Base-by-base conservation (phyloP, 2,797 vertebrate genomes). In the Anableps anableps region DNA sequence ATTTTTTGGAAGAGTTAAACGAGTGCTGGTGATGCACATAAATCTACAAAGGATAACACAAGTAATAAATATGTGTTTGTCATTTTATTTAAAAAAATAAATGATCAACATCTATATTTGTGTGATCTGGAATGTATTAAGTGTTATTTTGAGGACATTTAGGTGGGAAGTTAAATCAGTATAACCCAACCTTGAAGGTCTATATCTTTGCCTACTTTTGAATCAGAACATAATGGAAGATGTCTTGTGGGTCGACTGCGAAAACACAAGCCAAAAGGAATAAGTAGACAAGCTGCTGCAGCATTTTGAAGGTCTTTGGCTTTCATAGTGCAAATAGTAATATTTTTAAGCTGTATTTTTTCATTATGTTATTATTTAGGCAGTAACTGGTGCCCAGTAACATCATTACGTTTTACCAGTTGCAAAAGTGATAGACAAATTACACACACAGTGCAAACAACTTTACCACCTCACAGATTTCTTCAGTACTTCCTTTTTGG, bases 41-140 rank as follows among this genome's bases (percentile, higher is more conserved):
- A 55, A 66, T 58, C n/a, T 80, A 23, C 48, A 19, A 48, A 41
- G 60, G 29, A 55, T 79, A 76, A 73, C 41, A 55, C 14, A 68
- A 48, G 21, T 16, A 79, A 3, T 47, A 82, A n/a, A 38, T 31
- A 21, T 81, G 29, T n/a, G 47, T 71, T 11, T 74, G 70, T 70
- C 50, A 60, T 62, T 81, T 72, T 8, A 85, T 78, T 68, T 41
- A 75, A 81, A 82, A 81, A 82, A 89, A 74, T 78, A 75, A 81
- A 81, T 77, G 3, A 75, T 26, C 16, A 76, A 19, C 51, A 74
- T 58, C 48, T 36, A 26, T 53, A 62, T 45, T 38, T 23, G 50
- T 72, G 50, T 78, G 36, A 16, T 64, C 0, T 51, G 1, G 34
- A 31, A 3, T 60, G 11, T 9, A 34, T 55, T 53, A 38, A 62